Evolutionary conservation across 1,140 invertebrate genomes (phyloP), one percentile per base, ranked within the genome.

Genomic region (Drosophila albomicans): DNA sequence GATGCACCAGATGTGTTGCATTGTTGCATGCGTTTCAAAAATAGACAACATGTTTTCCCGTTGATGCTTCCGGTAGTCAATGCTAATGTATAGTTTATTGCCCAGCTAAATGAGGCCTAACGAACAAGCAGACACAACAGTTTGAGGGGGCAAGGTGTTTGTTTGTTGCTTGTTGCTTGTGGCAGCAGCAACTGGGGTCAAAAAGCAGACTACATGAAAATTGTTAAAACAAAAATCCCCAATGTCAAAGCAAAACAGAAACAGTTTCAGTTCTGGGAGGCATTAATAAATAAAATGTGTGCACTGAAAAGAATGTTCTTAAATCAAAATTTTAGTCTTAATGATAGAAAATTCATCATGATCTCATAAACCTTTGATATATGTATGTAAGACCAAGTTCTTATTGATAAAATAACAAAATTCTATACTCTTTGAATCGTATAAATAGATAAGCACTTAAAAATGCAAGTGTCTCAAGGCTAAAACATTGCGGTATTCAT

Each of bases 41-140:
- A 85, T 84, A 85, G 81, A 46, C 13, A 72, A 73, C 59, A 63
- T 69, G 41, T 64, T 69, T 46, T 38, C 15, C 51, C 25, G 16
- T 46, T 72, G 16, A 46, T 20, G 59, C 68, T 41, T 67, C 68
- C 69, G 75, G 66, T 79, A 51, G 66, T 65, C 35, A 38, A 38
- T 62, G 71, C 57, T 65, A 71, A 71, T 74, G 71, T 49, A 63
- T 66, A 69, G 65, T 74, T 74, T 74, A 74, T 62, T 56, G 49
- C 51, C 51, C 62, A 72, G 11, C 41, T 43, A 43, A 72, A 58
- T 52, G 51, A 57, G 51, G 62, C 57, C 35, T 45, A 63, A 63
- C 62, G 61, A 64, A 35, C 49, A 5, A 41, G 54, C 5, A 8
- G 30, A 5, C 1, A 7, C 1, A 28, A 13, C 1, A 16, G 15